These are phyloP conservation scores for Gnathonemus longibarbis DNA, from an alignment of 2,113 vertebrate species.

Conservation along the genomic window DNA sequence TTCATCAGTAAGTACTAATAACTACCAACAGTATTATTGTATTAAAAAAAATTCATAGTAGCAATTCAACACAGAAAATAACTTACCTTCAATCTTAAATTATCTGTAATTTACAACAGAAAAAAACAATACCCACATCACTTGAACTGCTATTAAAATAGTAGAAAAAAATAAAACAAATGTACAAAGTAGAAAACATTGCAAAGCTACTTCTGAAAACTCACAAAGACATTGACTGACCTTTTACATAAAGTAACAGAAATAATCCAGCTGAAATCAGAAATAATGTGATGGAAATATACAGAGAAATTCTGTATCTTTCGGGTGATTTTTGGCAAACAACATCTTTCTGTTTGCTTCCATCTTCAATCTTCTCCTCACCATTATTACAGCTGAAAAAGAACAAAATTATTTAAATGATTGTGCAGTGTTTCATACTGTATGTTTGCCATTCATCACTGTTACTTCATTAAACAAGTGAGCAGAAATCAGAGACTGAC, in stretches of 20 bases:
- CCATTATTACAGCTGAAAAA: conserved; percentile 15
- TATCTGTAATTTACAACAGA: background rate
- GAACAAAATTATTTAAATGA: background rate
- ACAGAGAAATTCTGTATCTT: too few relatives aligned
- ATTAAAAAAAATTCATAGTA: background rate
- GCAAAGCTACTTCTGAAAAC: background rate
- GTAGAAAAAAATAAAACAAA: background rate
- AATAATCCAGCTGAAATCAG: background rate
- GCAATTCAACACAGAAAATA: background rate
- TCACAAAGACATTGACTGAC: background rate
- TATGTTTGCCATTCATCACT: too few relatives aligned
- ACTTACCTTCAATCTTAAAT: background rate
- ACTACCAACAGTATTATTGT: background rate
- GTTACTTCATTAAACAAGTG: background rate
- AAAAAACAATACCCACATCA: background rate
- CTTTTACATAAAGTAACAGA: background rate
- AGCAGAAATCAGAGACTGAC: background rate
- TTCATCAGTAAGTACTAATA: background rate
- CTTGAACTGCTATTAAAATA: background rate
- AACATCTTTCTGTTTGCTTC: conserved; percentile 25
- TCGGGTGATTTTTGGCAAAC: background rate
- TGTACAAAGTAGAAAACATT: background rate
- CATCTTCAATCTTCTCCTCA: background rate
- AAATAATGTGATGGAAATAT: background rate
- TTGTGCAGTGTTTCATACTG: too few relatives aligned